Evolutionary conservation across 2,113 vertebrate genomes (phyloP), one percentile per base, ranked within the genome.

Genomic region (Crotalus horridus): DNA sequence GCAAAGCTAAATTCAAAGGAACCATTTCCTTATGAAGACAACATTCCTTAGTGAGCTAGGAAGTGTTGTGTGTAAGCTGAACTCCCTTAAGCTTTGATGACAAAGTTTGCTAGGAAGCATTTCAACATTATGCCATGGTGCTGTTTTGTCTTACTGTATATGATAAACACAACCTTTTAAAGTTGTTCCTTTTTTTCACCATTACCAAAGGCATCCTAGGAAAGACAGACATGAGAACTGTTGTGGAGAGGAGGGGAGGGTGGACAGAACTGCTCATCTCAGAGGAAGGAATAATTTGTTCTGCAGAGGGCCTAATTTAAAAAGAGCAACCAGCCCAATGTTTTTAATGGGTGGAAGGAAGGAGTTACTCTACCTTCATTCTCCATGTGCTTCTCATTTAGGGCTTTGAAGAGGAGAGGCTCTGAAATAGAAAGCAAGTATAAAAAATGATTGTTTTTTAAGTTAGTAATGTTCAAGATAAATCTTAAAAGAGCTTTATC

Each of bases 121-220:
- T 89, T 93, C 61, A 85, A 3, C 92, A 91, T 95, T 88, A 39
- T 92, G 53, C 95, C 93, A 39, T 91, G 94, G 91, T 94, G 87
- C 93, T 93, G 24, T 94, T 94, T 93, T 94, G 93, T 93, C 81
- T 94, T 61, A 39, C 39, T 39, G 39, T 39, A 53, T 61, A 92
- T 94, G 92, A 92, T 46, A 96, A 95, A 94, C 33, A 90, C 15
- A 8, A 93, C 24, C 90, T 96, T 95, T 96, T 95, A 95, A 89
- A 94, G 88, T 96, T 91, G 93, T 96, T 94, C 91, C 61, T 90
- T 81, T 95, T 92, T 91, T 12, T 10, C 91, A 91, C 90, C 93
- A 90, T 94, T 92, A 96, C 93, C 90, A 94, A 93, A 55, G 88
- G 21, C 21, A 26, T 81, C 61, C 92, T 48, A 96, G 11, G 89